These are phyloP conservation scores for Contarinia nasturtii DNA, from an alignment of 1,140 invertebrate species.

Conservation along the genomic window DNA sequence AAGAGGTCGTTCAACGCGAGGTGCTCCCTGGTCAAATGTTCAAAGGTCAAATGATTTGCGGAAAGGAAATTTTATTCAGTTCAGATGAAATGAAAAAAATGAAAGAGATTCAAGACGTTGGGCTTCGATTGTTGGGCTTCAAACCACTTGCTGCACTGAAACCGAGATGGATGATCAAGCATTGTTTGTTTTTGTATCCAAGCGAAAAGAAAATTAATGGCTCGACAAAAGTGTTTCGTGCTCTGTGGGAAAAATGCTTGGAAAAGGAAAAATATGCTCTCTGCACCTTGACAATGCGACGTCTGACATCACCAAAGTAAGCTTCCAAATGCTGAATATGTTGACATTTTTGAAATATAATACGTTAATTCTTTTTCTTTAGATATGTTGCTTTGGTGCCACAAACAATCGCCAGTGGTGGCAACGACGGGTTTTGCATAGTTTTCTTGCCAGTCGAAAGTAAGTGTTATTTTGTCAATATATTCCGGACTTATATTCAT, in stretches of 20 bases:
- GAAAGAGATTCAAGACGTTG: constrained; percentile 12
- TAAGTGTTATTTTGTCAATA: too few species aligned
- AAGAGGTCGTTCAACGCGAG: background rate
- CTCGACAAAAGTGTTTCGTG: constrained; percentile 18
- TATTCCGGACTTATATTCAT: too few species aligned
- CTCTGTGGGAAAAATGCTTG: constrained; percentile 18
- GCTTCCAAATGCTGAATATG: constrained; percentile 15
- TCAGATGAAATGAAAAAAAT: constrained; percentile 12
- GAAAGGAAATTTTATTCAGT: constrained; percentile 8
- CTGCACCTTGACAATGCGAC: constrained; percentile 17
- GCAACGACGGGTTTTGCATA: constrained; percentile 18
- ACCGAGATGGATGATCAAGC: constrained; percentile 12
- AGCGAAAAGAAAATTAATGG: constrained; percentile 17
- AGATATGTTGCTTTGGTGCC: constrained; percentile 8
- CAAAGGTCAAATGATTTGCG: constrained; percentile 6
- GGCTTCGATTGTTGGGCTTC: constrained; percentile 19
- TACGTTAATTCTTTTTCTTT: constrained; percentile 5
- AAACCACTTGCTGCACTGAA: constrained; percentile 14
- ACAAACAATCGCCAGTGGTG: background rate
- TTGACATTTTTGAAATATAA: constrained; percentile 7
- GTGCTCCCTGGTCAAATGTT: background rate
- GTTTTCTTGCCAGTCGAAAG: constrained; percentile 16
- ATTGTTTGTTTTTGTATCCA: constrained; percentile 19
- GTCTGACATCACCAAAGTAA: constrained; percentile 17
- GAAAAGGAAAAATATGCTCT: constrained; percentile 18